Base-by-base conservation (phyloP, 2,113 vertebrate species). In the Ibidorhyncha struthersii region DNA sequence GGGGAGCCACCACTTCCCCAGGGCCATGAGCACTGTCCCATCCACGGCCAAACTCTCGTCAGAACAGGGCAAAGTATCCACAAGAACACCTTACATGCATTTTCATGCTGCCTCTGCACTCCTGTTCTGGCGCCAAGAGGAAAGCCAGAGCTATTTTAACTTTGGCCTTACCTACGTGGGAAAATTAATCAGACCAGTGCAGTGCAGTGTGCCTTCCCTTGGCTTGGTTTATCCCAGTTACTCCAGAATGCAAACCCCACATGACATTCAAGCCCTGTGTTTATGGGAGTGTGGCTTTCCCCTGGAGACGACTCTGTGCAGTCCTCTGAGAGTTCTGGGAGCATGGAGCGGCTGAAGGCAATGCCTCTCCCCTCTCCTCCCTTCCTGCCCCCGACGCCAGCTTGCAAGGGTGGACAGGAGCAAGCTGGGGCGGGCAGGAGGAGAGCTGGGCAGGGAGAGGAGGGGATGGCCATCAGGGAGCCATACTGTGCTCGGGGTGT, bases 371-470 rank as follows among this genome's bases (percentile, higher is more conserved):
- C 12, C 34, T 79, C 18, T 43, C 29, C 12, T 56, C 17, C 32
- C 38, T 43, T 52, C 0, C 0, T 65, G 15, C 11, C 30, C 21
- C 34, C 22, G 18, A 40, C 0, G 1, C 25, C 2, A 7, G n/a
- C 38, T n/a, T n/a, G 45, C 23, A 62, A n/a, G 84, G 69, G 86
- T 1, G 4, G 30, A 32, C 86, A 63, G 71, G n/a, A 80, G 41
- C 2, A 27, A 91, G 65, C 80, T 74, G 90, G 40, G 40, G 5
- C 1, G 7, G 21, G 14, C 1, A 0, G 12, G 17, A 3, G 2
- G 53, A 50, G 36, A 50, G 10, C 41, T 11, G 10, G 30, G 30
- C 49, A 65, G 22, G 8, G 74, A 74, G 84, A 65, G 14, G 56
- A 81, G 26, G 19, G 20, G 29, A 63, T 0, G 2, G 34, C 17